Conservation (phyloP, 2,888 invertebrate genomes). For the Liodrosophila aerea region DNA sequence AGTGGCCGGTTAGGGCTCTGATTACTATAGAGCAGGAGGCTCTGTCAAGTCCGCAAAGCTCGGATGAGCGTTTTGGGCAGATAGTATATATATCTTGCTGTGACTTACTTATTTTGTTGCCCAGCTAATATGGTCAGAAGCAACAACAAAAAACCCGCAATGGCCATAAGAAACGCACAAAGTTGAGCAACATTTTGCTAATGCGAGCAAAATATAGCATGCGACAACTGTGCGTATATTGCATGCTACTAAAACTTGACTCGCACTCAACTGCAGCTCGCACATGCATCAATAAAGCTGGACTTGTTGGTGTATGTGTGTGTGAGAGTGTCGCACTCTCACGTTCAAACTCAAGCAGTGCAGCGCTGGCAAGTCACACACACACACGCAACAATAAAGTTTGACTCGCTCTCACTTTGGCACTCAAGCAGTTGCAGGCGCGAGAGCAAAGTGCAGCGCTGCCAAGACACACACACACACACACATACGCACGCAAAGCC, state of each 20-base stretch:
- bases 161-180: slow-evolving; percentile 29
- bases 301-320: too few relatives aligned
- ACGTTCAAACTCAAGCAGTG: too few relatives aligned
- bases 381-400: too few relatives aligned
- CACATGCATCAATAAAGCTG: too few relatives aligned
- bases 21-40: too few relatives aligned
- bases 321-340: too few relatives aligned
- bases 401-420: too few relatives aligned
- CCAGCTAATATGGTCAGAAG: slow-evolving; percentile 29
- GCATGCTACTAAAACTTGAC: slow-evolving; percentile 7
- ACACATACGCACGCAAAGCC: slow-evolving; percentile 16
- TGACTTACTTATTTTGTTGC: slow-evolving; percentile 32
- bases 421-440: slow-evolving; percentile 33
- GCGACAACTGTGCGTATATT: slow-evolving; percentile 7
- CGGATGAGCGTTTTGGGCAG: too few relatives aligned
- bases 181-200: slow-evolving; percentile 50
- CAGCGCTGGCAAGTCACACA: too few relatives aligned
- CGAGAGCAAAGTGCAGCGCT: slow-evolving; percentile 25
- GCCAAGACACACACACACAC: slow-evolving; percentile 7
- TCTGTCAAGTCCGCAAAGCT: too few relatives aligned
- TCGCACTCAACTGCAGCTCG: not conserved
- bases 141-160: slow-evolving; percentile 26
- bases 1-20: too few relatives aligned
- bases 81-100: not conserved
- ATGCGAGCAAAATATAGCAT: slow-evolving; percentile 12